Percentiles rank a stretch among this genome's conserved stretches.
These are phyloP conservation scores for Moxostoma hubbsi DNA, from an alignment of 2,797 vertebrate genomes.

Conservation along the genomic window DNA sequence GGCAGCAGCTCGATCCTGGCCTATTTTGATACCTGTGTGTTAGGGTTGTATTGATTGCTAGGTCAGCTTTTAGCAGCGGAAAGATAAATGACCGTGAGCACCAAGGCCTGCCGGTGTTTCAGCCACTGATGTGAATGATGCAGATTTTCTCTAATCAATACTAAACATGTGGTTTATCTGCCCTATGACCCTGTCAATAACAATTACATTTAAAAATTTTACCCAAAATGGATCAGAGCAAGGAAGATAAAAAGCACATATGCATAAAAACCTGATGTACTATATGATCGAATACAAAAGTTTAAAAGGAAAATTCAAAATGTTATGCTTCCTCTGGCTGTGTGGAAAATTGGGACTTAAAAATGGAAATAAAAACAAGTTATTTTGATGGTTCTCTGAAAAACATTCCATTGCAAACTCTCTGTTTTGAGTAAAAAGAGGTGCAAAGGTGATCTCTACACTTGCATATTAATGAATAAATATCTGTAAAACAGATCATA, in stretches of 20 bases:
- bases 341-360: not conserved
- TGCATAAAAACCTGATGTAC: not conserved
- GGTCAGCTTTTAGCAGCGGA: slow-evolving; percentile 53
- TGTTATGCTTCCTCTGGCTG: not conserved
- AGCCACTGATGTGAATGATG: slow-evolving; percentile 57
- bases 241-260: not conserved
- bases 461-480: slow-evolving; percentile 8
- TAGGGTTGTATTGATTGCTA: slow-evolving; percentile 52
- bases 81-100: slow-evolving; percentile 55
- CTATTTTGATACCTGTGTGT: slow-evolving; percentile 36
- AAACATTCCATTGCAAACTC: slow-evolving; percentile 29
- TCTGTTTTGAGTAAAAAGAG: slow-evolving; percentile 27
- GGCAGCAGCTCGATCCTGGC: slow-evolving; percentile 27
- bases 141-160: slow-evolving; percentile 57
- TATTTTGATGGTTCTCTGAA: slow-evolving; percentile 32
- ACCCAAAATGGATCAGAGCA: slow-evolving; percentile 29
- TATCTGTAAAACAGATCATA: too few relatives aligned
- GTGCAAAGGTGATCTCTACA: too few relatives aligned
- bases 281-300: not conserved
- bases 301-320: not conserved
- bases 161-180: slow-evolving; percentile 46
- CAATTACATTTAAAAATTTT: slow-evolving; percentile 46
- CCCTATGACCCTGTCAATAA: slow-evolving; percentile 53
- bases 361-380: slow-evolving; percentile 18
- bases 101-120: slow-evolving; percentile 46